Conservation (phyloP, 2,888 invertebrate genomes). For the Sinhomidia bicolor region DNA sequence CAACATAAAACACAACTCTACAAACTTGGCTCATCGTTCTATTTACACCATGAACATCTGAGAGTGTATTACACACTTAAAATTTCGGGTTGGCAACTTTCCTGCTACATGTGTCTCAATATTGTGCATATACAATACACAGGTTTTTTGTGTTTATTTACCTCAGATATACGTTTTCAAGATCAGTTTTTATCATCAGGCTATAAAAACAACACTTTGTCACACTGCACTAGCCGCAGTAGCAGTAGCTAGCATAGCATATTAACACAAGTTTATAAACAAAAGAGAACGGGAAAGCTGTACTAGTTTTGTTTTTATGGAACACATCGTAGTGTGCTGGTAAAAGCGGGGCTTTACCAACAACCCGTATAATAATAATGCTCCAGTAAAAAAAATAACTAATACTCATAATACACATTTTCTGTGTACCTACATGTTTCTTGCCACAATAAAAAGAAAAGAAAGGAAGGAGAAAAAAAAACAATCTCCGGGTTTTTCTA, state of each 20-base stretch:
- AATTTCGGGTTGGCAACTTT: neutral
- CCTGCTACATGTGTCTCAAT: neutral
- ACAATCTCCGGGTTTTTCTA: conserved; percentile 45
- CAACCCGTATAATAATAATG: too few species aligned
- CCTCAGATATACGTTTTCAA: conserved; percentile 31
- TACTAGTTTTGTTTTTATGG: neutral
- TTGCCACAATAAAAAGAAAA: neutral
- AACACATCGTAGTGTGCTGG: neutral
- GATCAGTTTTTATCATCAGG: neutral
- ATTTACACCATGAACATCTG: conserved; percentile 14
- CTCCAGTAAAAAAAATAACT: neutral
- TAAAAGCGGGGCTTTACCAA: neutral
- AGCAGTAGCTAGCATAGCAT: neutral
- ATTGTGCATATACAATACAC: neutral
- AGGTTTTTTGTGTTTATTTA: neutral
- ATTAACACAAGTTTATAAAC: neutral
- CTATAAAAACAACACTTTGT: neutral
- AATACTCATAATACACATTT: neutral
- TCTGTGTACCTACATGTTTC: conserved; percentile 15
- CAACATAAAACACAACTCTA: too few species aligned
- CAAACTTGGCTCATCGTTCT: too few species aligned
- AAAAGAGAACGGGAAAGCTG: neutral
- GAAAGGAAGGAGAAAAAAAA: neutral
- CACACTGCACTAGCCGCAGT: neutral
- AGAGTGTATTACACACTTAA: too few species aligned